Evolutionary conservation across 1,140 invertebrate genomes (phyloP).

Genomic region (Euborellia annulipes): DNA sequence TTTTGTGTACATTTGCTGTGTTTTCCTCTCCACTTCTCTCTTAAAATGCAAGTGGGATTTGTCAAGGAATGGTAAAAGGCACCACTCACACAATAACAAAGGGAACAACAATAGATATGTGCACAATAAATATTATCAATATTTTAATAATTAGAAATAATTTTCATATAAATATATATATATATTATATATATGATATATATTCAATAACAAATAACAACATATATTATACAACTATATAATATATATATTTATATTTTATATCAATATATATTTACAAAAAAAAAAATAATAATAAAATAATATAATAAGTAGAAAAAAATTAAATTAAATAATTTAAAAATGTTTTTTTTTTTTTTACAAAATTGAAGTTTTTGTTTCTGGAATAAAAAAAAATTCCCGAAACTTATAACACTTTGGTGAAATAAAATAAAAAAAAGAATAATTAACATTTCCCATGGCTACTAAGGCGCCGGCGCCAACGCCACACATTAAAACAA

Average conservation of each 20-base stretch:
- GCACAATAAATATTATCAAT: neutral
- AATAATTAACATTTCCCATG: neutral
- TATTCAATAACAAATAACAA: neutral
- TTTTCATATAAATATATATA: neutral
- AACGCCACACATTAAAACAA: no score
- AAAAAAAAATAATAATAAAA: no score
- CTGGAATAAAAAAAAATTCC: no score
- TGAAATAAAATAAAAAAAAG: neutral
- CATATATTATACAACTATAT: neutral
- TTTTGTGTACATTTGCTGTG: slow-evolving; percentile 13
- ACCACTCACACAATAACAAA: neutral
- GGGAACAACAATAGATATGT: neutral
- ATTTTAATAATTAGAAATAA: neutral
- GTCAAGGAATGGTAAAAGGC: neutral
- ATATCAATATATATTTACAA: neutral
- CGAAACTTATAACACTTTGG: no score
- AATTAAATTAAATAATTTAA: no score
- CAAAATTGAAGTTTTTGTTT: no score
- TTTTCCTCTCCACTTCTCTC: slow-evolving; percentile 14
- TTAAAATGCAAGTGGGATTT: neutral
- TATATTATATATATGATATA: neutral
- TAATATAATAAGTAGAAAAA: no score
- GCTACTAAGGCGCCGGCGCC: neutral
- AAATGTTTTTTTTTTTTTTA: no score
- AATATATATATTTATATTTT: neutral